Evolutionary conservation across 2,797 vertebrate genomes (phyloP), one percentile per base, ranked within the genome.

Genomic region (Enteromius viviparus): DNA sequence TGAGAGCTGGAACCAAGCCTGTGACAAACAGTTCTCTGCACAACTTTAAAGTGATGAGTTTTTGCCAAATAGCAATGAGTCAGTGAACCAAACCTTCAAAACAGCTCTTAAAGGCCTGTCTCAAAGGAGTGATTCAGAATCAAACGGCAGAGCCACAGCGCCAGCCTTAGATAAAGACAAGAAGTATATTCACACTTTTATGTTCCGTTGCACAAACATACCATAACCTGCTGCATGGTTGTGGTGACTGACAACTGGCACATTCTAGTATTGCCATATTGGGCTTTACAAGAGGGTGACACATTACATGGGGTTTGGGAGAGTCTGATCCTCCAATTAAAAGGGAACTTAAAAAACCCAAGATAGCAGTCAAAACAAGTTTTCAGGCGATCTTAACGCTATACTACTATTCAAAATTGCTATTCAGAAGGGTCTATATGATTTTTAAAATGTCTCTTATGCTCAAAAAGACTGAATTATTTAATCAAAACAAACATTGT

Each of bases 61-160:
- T 81, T 80, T 72, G 58, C 81, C 72, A 83, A 79, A 83, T 53
- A 78, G 72, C 78, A 85, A 87, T 81, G 37, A 83, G 21, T 21
- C 78, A 81, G 60, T 81, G 53, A 58, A 82, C 66, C 51, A 75
- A 51, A 12, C 23, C 34, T 69, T 83, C 64, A 68, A 64, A 69
- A 64, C 62, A 29, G 45, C 49, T 70, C 64, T 65, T 80, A 80
- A 80, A 74, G 49, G 47, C 49, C 68, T 69, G 72, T 49, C 72
- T 78, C 77, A 68, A 47, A 34, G 60, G 77, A 78, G 74, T 40
- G 75, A 69, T 85, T 83, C 49, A 51, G 32, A 84, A 78, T 77
- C 55, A 74, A 75, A 77, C 19, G 51, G 51, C 58, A 80, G 64
- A 37, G 77, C 76, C 10, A 65, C 40, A 77, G 72, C 26, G 62